Evolutionary conservation across 1,140 invertebrate genomes (phyloP).

Genomic region (Scaptomyza montana): DNA sequence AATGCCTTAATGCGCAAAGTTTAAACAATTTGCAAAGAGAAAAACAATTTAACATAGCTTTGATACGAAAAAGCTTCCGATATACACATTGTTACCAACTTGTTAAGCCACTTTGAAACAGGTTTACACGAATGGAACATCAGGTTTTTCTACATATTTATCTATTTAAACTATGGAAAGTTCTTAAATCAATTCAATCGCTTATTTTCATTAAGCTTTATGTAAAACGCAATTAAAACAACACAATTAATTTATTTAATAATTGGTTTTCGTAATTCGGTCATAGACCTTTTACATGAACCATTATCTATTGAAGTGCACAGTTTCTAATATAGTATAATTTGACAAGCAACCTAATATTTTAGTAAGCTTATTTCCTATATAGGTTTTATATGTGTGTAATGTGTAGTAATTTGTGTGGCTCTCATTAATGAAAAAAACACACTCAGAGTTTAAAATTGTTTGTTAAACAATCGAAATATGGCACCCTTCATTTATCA

Average conservation of each 20-base stretch:
- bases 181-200: not conserved
- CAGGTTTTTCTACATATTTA: not conserved
- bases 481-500: not conserved
- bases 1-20: too few relatives aligned
- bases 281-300: slow-evolving; percentile 11
- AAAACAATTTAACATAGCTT: too few relatives aligned
- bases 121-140: too few relatives aligned
- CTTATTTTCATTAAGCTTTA: too few relatives aligned
- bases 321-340: not conserved
- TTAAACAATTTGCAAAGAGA: too few relatives aligned
- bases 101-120: too few relatives aligned
- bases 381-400: not conserved
- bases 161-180: not conserved
- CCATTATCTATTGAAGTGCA: not conserved
- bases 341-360: slow-evolving; percentile 2
- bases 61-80: too few relatives aligned
- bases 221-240: not conserved
- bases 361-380: not conserved
- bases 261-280: slow-evolving; percentile 1
- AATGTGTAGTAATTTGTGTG: slow-evolving; percentile 13
- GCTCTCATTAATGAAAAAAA: not conserved
- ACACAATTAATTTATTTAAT: not conserved
- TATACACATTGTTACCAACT: too few relatives aligned
- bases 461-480: not conserved
- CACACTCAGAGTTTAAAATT: not conserved